Base-by-base conservation (phyloP, 2,888 invertebrate genomes). In the Lochmaea capreae region DNA sequence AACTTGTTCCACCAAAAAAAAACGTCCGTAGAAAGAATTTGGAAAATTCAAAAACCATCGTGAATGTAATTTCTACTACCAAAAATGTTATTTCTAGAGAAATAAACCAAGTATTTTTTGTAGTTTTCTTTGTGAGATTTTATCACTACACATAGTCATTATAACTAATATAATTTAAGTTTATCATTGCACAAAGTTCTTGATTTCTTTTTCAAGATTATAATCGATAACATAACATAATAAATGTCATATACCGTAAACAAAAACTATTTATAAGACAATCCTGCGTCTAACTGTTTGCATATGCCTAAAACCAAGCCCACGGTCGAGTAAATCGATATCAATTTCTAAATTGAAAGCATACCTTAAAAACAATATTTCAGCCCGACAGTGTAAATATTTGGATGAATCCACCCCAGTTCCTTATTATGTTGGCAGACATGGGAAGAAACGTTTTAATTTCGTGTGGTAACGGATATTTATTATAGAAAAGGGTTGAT, bases 281-380 rank as follows among this genome's bases (percentile, higher is more conserved):
- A 43, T 43, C 67, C 57, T n/a, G 59, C 18, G n/a, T 12, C 58
- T 18, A 66, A 54, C 12, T 70, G 70, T 70, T 70, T 70, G 33
- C 57, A 65, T 63, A 58, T 73, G 73, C 73, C 73, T 68, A 74
- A 74, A 80, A 81, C 81, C 80, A 78, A 79, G 79, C 81, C 81
- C 80, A 78, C 73, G 70, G 71, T 52, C 67, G 33, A 61, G 74
- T 54, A 71, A 83, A 84, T 84, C 84, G 82, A 84, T 84, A 84
- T 79, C 84, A 84, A 84, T 84, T 83, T 84, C 83, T 83, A 84
- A 84, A 84, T 84, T 84, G 84, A 83, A 83, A 82, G 79, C 81
- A 77, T 81, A 81, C 79, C 82, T 82, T 81, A 83, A 81, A 84
- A 84, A 84, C 83, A 84, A 84, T 84, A 84, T 84, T 84, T 84